A percentile compares a stretch with the other conserved stretches of the same genome.
Evolutionary conservation across 2,113 vertebrate species (phyloP).

Genomic region (Mesitornis unicolor): DNA sequence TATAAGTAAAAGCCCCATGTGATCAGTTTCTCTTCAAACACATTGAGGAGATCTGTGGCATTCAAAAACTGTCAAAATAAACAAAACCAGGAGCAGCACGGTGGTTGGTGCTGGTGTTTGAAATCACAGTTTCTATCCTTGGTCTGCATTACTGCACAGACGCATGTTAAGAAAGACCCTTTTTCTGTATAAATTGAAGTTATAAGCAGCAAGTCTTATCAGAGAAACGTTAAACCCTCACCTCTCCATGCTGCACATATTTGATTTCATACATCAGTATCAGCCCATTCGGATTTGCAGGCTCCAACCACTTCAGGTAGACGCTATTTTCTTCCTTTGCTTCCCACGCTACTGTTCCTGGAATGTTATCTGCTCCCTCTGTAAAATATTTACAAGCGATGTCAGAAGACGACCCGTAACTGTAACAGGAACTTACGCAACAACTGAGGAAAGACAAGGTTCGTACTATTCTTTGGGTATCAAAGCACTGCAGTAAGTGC

Average conservation of each 20-base stretch:
- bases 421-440: neutral
- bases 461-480: neutral
- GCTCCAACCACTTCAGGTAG: slow-evolving; percentile 89
- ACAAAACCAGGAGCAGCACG: neutral
- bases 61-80: neutral
- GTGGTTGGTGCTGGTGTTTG: neutral
- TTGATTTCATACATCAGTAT: slow-evolving; percentile 97
- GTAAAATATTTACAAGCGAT: slow-evolving; percentile 12
- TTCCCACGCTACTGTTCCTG: slow-evolving; percentile 83
- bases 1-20: neutral
- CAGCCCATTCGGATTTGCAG: slow-evolving; percentile 88
- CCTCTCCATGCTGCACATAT: slow-evolving; percentile 86
- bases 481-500: neutral
- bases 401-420: neutral
- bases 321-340: slow-evolving; percentile 83
- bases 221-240: slow-evolving; percentile 53
- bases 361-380: slow-evolving; percentile 95
- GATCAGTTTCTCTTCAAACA: neutral
- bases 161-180: neutral
- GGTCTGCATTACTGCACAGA: neutral
- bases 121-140: neutral
- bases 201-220: neutral
- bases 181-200: neutral
- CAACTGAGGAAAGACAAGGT: neutral
- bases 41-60: neutral